A percentile compares a stretch with the other conserved stretches of the same genome.
Conservation (phyloP, 2,797 vertebrate species). For the Diglossa cyanea region DNA sequence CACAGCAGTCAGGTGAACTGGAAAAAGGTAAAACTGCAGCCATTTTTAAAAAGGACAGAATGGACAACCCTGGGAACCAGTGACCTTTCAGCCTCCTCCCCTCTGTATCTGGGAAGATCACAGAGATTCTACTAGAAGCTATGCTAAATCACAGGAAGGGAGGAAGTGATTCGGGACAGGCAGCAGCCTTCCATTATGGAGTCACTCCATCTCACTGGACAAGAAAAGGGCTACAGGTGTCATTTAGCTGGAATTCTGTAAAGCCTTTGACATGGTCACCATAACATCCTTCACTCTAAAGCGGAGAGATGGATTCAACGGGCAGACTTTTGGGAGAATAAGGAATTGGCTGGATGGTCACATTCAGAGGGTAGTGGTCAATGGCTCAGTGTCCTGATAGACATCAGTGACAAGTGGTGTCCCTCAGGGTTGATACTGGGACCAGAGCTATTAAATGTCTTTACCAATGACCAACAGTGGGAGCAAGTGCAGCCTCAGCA, state of each 20-base stretch:
- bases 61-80: neutral
- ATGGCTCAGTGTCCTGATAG: neutral
- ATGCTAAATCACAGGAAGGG: neutral
- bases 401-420: neutral
- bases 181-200: neutral
- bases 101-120: neutral
- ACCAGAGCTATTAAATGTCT: neutral
- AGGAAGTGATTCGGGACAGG: neutral
- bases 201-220: neutral
- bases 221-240: neutral
- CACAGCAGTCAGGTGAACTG: neutral
- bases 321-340: neutral
- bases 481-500: rapidly evolving
- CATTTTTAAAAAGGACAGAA: neutral
- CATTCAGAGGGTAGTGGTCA: neutral
- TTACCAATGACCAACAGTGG: neutral
- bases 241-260: neutral
- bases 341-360: neutral
- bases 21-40: neutral
- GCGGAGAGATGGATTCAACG: neutral
- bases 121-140: neutral
- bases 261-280: neutral
- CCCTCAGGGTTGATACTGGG: neutral
- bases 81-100: neutral
- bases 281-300: neutral